Evolutionary conservation across 2,888 invertebrate species (phyloP).

Genomic region (Drosophila mimetica): DNA sequence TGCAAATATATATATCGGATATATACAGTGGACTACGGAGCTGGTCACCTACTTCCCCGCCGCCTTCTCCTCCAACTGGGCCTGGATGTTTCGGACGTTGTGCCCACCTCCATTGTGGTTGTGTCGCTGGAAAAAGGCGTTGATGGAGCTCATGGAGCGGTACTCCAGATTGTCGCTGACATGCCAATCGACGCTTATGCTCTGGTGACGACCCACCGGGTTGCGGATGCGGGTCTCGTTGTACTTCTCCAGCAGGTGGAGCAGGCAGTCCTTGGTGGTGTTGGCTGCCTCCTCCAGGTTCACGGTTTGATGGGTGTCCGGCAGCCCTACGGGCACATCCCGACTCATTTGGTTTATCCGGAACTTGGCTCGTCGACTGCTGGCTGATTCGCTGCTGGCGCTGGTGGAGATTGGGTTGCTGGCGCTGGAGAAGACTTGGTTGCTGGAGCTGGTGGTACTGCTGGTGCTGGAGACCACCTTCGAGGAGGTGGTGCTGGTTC

Average conservation of each 20-base stretch:
- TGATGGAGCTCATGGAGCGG: slow-evolving; percentile 91
- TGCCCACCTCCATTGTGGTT: slow-evolving; percentile 81
- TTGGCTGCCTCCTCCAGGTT: slow-evolving; percentile 86
- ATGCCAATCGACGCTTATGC: slow-evolving; percentile 91
- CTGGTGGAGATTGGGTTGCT: slow-evolving; percentile 37
- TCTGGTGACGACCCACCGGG: slow-evolving; percentile 87
- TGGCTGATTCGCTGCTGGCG: slow-evolving; percentile 76
- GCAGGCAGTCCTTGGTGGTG: slow-evolving; percentile 90
- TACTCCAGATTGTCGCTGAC: slow-evolving; percentile 90
- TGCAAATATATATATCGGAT: slow-evolving; percentile 32
- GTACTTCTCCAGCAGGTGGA: slow-evolving; percentile 91
- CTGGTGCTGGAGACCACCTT: slow-evolving; percentile 53
- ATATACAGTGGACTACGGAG: slow-evolving; percentile 18
- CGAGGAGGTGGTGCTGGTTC: slow-evolving; percentile 26
- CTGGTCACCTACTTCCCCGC: slow-evolving; percentile 62
- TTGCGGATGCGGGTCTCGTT: slow-evolving; percentile 85
- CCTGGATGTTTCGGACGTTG: slow-evolving; percentile 82
- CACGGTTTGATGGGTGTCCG: slow-evolving; percentile 86
- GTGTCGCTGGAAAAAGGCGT: slow-evolving; percentile 91
- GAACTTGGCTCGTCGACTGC: slow-evolving; percentile 87
- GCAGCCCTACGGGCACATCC: slow-evolving; percentile 89
- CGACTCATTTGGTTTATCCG: slow-evolving; percentile 89
- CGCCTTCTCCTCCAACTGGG: slow-evolving; percentile 82
- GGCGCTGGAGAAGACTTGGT: slow-evolving; percentile 33
- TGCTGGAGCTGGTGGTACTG: slow-evolving; percentile 41